Percentiles rank a stretch among this genome's conserved stretches.
These are phyloP conservation scores for Aethes cnicana DNA, from an alignment of 2,888 invertebrate genomes.

Conservation along the genomic window DNA sequence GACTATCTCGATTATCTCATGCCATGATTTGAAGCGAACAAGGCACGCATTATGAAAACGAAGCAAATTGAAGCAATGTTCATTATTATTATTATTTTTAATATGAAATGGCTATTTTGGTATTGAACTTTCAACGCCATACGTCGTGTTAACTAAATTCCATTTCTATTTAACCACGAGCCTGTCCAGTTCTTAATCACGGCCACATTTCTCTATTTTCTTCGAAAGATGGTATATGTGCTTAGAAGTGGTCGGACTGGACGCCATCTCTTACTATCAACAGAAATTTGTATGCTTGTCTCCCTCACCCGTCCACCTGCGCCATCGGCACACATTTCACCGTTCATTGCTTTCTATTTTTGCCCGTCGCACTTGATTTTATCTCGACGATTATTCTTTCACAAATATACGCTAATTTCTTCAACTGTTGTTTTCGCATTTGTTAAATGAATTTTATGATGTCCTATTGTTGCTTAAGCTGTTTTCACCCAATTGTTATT, in stretches of 20 bases:
- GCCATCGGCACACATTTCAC: conserved; percentile 78
- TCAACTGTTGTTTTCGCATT: conserved; percentile 17
- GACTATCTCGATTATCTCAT: too few species aligned
- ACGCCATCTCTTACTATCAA: conserved; percentile 61
- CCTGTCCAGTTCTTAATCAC: conserved; percentile 59
- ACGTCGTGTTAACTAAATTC: conserved; percentile 8
- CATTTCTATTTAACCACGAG: conserved; percentile 39
- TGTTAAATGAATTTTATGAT: conserved; percentile 22
- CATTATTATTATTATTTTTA: too few species aligned
- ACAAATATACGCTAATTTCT: conserved; percentile 30
- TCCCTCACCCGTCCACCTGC: conserved; percentile 66
- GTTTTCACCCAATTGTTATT: conserved; percentile 28
- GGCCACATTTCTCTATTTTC: conserved; percentile 66
- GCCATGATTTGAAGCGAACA: too few species aligned
- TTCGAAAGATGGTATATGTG: conserved; percentile 65
- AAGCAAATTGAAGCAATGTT: too few species aligned
- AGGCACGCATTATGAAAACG: too few species aligned
- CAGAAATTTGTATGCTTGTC: conserved; percentile 56
- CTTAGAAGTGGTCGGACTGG: conserved; percentile 60
- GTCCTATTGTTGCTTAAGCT: conserved; percentile 20
- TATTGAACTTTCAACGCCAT: too few species aligned
- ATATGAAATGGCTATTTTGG: too few species aligned
- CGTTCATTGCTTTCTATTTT: conserved; percentile 80
- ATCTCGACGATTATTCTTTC: conserved; percentile 51
- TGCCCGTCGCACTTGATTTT: conserved; percentile 65